Base-by-base conservation (phyloP, 2,797 vertebrate species). In the Centropyge bicolor region DNA sequence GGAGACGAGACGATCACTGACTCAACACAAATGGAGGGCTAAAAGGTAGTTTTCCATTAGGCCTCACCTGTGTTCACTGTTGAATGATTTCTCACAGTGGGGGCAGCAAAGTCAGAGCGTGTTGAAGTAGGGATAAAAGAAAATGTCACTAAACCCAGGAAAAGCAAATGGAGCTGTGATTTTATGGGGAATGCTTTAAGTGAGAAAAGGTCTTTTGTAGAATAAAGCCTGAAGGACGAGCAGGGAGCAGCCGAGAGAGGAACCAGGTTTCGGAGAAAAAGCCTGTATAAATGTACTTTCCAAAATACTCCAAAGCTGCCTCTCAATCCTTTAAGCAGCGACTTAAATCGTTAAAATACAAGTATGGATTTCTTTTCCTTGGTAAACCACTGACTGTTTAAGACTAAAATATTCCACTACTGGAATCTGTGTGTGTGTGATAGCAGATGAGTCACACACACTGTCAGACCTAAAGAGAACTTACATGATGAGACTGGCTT, bases 91-190 rank as follows among this genome's bases (percentile, higher is more conserved):
- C 62, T 76, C 74, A 51, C 7, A 76, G 70, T 4, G 57, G 63
- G 57, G 27, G 22, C 51, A 57, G 73, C 45, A 24, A 64, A 83
- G 77, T 80, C 70, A 69, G 43, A 76, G 65, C 35, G 57, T 60
- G 72, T 59, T 73, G 61, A 86, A 81, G 70, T 22, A 48, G 61
- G 73, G 68, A 86, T 86, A 74, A 90, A 86, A 82, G 73, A 70
- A 88, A 87, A 89, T 63, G 88, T 85, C 85, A 87, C 75, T 64
- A 82, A 80, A 76, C 79, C 78, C 56, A 64, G 79, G 2, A 71
- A 82, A 88, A 80, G 67, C 56, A 81, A 84, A 86, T 54, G 62
- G 69, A 85, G 56, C 24, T 14, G 31, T 52, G 74, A 74, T 79
- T 79, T 88, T 67, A 71, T 51, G 41, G 61, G 64, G 65, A 20